Evolutionary conservation across 2,113 vertebrate species (phyloP).

Genomic region (Patagioenas fasciata): DNA sequence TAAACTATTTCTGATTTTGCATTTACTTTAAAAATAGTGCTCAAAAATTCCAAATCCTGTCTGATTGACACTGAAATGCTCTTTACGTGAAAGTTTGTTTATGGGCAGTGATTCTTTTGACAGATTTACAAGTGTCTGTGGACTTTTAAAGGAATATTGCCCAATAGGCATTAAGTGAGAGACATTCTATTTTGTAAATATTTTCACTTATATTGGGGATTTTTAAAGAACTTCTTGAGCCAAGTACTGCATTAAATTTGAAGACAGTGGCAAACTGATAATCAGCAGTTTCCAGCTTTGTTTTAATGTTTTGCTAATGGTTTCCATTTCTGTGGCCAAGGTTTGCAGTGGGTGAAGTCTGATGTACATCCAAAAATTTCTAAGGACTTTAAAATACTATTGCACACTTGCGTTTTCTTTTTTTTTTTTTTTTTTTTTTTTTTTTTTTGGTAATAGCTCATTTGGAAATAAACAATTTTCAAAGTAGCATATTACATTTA

Average conservation of each 20-base stretch:
- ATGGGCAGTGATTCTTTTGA: constrained; percentile 71
- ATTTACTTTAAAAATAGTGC: constrained; percentile 67
- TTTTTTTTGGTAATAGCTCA: constrained; percentile 20
- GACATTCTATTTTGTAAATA: constrained; percentile 78
- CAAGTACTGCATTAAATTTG: constrained; percentile 81
- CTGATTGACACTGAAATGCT: constrained; percentile 69
- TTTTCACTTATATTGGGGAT: constrained; percentile 77
- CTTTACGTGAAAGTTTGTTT: constrained; percentile 78
- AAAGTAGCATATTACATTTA: constrained; percentile 16
- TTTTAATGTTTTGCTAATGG: constrained; percentile 55
- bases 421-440: neutral
- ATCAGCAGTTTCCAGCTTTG: constrained; percentile 63
- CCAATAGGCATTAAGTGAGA: constrained; percentile 78
- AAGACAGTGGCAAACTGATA: constrained; percentile 77
- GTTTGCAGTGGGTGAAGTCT: constrained; percentile 51
- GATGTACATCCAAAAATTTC: constrained; percentile 34
- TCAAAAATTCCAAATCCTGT: constrained; percentile 59
- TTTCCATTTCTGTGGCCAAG: constrained; percentile 66
- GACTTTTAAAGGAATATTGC: constrained; percentile 80
- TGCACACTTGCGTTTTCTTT: neutral
- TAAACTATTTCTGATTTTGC: constrained; percentile 68
- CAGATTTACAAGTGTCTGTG: constrained; percentile 81
- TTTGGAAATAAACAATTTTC: constrained; percentile 61
- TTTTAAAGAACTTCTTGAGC: constrained; percentile 70
- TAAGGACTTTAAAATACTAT: constrained; percentile 58